Evolutionary conservation across 2,888 invertebrate genomes (phyloP).

Genomic region (Ochlodes sylvanus): DNA sequence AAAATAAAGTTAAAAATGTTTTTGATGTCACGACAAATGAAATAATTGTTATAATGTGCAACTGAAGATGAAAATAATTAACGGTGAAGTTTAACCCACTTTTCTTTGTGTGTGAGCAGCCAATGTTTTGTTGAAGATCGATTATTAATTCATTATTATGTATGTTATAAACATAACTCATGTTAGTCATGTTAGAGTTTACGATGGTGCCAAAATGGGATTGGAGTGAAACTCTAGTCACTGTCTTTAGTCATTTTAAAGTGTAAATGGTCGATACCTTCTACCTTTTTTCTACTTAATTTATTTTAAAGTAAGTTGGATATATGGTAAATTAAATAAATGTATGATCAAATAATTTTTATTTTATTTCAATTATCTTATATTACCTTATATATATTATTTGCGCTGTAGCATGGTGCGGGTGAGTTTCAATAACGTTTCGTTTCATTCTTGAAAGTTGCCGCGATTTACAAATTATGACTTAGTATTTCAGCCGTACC

Average conservation of each 20-base stretch:
- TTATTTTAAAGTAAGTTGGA: slow-evolving; percentile 38
- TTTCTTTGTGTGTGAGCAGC: slow-evolving; percentile 1
- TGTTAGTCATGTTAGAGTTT: slow-evolving; percentile 21
- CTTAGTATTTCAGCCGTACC: too few relatives aligned
- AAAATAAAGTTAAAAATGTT: too few relatives aligned
- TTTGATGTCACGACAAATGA: too few relatives aligned
- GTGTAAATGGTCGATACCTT: slow-evolving; percentile 14
- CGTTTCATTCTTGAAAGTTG: too few relatives aligned
- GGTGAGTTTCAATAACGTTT: too few relatives aligned
- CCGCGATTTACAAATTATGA: too few relatives aligned
- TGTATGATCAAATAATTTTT: slow-evolving; percentile 40
- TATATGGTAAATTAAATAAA: slow-evolving; percentile 43
- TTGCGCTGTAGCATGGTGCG: too few relatives aligned
- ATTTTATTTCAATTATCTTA: slow-evolving; percentile 29
- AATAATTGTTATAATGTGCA: too few relatives aligned
- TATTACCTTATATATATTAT: too few relatives aligned
- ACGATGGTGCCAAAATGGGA: slow-evolving; percentile 62
- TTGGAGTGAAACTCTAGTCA: slow-evolving; percentile 68
- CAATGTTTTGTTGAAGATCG: neutral
- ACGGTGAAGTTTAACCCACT: too few relatives aligned
- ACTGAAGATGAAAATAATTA: too few relatives aligned
- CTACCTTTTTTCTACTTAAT: slow-evolving; percentile 36
- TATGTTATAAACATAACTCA: slow-evolving; percentile 25
- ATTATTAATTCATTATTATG: slow-evolving; percentile 3
- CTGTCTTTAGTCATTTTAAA: slow-evolving; percentile 36